Conservation (phyloP, 2,797 vertebrate species). For the Somateria mollissima region DNA sequence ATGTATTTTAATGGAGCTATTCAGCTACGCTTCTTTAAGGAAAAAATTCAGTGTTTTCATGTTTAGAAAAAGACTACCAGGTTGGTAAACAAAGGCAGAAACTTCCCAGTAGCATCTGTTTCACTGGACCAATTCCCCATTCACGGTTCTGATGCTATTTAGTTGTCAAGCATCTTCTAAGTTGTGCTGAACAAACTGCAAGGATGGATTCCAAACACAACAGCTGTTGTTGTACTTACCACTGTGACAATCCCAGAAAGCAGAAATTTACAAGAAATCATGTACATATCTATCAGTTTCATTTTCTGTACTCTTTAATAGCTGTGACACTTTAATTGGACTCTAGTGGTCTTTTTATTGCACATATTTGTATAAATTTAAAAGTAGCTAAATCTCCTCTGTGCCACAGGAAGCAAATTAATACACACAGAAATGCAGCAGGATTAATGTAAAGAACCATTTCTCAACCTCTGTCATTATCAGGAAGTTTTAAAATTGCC, state of each 20-base stretch:
- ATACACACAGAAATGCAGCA: background rate
- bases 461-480: conserved; percentile 4
- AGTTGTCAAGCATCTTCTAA: conserved; percentile 11
- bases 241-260: background rate
- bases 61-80: background rate
- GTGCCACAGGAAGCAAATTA: conserved; percentile 45
- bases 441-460: conserved; percentile 30
- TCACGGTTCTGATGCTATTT: background rate
- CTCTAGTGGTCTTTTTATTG: conserved; percentile 53
- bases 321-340: conserved; percentile 26
- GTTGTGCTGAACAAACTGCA: background rate
- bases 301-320: conserved; percentile 33
- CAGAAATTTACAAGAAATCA: conserved; percentile 5
- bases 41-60: background rate
- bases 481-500: background rate
- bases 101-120: background rate
- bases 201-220: background rate
- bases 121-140: background rate
- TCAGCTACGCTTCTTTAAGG: background rate
- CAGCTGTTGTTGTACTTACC: background rate
- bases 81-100: conserved; percentile 11
- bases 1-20: background rate
- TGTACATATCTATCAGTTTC: background rate
- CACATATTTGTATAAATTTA: conserved; percentile 32
- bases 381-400: conserved; percentile 10